Conservation (phyloP, 2,797 vertebrate genomes). For the Valencia hispanica region DNA sequence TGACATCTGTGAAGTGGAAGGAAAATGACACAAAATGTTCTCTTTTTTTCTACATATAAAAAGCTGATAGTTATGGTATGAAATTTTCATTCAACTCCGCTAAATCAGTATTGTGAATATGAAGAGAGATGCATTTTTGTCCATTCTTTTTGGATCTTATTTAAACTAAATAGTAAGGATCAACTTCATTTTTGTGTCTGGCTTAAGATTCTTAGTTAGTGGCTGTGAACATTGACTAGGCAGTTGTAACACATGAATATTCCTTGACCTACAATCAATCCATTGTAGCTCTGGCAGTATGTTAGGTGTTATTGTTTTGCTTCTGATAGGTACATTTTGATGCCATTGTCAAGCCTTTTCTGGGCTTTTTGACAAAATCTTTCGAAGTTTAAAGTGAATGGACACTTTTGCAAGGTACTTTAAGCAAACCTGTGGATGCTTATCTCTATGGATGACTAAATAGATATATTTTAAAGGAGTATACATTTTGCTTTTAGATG, state of each 20-base stretch:
- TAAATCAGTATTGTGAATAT: neutral
- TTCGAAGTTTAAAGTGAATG: neutral
- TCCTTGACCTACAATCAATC: neutral
- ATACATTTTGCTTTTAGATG: conserved; percentile 54
- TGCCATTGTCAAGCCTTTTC: no score
- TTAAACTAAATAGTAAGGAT: neutral
- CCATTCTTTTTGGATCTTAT: neutral
- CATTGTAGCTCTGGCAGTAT: neutral
- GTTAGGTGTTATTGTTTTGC: neutral
- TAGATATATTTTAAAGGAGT: conserved; percentile 24
- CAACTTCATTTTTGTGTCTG: no score
- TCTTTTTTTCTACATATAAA: neutral
- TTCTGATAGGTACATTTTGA: no score
- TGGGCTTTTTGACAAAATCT: neutral
- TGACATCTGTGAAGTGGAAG: neutral
- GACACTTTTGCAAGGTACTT: neutral
- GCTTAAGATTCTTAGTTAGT: neutral
- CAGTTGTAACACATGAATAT: neutral
- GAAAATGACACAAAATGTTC: no score
- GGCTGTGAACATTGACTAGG: neutral
- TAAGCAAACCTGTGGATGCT: neutral
- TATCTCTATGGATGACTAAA: neutral
- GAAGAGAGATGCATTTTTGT: neutral
- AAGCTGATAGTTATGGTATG: no score
- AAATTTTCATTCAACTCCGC: no score